Percentiles rank a stretch among this genome's conserved stretches.
These are phyloP conservation scores for Brachycybe producta DNA, from an alignment of 2,888 invertebrate genomes.

Conservation along the genomic window DNA sequence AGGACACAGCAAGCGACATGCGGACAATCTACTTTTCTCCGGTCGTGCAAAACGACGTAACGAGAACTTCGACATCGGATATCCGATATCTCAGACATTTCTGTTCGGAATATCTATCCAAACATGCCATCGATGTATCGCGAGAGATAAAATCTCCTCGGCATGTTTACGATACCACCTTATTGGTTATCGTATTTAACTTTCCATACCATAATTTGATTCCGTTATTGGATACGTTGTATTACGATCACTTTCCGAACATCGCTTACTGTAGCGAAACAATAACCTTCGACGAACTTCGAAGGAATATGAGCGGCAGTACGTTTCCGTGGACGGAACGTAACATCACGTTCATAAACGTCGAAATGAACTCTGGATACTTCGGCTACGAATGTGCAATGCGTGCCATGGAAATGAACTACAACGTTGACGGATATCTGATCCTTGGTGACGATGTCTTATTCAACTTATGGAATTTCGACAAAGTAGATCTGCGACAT, in stretches of 20 bases:
- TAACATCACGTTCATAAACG: background rate
- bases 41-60: background rate
- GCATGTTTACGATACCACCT: background rate
- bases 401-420: constrained; percentile 7
- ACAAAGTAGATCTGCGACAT: background rate
- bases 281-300: background rate
- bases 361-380: background rate
- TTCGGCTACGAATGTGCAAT: constrained; percentile 8
- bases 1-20: background rate
- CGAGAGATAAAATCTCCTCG: background rate
- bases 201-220: background rate
- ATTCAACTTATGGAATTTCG: background rate
- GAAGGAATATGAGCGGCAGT: background rate
- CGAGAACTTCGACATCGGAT: background rate
- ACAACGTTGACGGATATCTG: constrained; percentile 7
- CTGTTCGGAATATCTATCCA: too few relatives aligned
- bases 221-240: background rate
- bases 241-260: constrained; percentile 4
- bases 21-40: background rate
- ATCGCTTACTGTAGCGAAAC: constrained; percentile 1
- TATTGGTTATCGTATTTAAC: constrained; percentile 3
- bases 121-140: too few relatives aligned
- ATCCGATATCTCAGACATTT: background rate
- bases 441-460: constrained; percentile 6
- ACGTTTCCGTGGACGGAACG: background rate